Conservation (phyloP, 2,113 vertebrate species). For the Muntiacus muntjak region DNA sequence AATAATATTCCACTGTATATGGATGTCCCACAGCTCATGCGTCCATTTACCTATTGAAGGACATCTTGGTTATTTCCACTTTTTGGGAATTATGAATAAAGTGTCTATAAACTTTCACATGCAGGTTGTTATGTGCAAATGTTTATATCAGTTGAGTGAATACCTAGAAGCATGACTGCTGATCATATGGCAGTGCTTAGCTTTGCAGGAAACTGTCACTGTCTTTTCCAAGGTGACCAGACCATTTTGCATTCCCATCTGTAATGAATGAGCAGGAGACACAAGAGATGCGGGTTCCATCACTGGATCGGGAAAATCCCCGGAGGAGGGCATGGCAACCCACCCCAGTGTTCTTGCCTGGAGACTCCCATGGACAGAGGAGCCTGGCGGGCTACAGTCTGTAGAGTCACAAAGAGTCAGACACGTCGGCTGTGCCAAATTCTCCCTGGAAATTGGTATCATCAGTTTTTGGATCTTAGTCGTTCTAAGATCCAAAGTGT, state of each 20-base stretch:
- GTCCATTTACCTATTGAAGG: background rate
- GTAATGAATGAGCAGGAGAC: background rate
- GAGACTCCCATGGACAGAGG: background rate
- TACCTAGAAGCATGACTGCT: background rate
- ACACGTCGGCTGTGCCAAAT: rapidly evolving
- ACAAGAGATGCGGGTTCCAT: background rate
- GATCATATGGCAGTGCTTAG: too few species aligned
- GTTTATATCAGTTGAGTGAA: background rate
- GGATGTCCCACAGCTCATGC: background rate
- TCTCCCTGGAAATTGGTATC: background rate
- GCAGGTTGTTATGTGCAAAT: background rate
- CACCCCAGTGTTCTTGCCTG: background rate
- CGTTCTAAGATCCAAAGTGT: background rate
- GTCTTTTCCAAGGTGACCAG: background rate
- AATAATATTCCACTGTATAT: background rate
- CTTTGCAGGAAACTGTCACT: background rate
- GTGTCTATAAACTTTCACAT: background rate
- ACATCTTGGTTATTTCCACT: background rate
- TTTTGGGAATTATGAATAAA: background rate
- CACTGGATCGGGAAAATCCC: background rate
- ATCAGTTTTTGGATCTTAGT: background rate
- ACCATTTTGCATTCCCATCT: background rate
- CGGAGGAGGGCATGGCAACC: background rate
- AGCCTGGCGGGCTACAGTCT: rapidly evolving
- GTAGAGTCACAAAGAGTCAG: background rate